phyloP scores from a whole-genome alignment of 2,113 vertebrate species.

The Condylura cristata region DNA sequence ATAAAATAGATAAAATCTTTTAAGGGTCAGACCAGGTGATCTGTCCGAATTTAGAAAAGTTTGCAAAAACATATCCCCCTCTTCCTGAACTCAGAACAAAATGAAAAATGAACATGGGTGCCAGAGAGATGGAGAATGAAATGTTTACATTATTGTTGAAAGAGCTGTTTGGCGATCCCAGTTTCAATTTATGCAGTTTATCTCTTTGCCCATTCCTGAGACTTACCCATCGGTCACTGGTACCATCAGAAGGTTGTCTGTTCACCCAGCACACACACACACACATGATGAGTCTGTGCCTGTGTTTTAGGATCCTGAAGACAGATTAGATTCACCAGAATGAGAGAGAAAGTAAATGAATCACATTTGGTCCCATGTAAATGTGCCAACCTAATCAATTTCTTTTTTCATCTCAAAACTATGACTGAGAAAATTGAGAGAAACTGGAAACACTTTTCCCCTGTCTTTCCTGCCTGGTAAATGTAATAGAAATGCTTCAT shows the following conservation, averaged over 20 bases:
- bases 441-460: not conserved
- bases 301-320: not conserved
- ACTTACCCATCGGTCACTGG: not conserved
- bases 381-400: not conserved
- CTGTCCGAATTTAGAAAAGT: not conserved
- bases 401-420: not conserved
- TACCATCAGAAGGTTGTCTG: not conserved
- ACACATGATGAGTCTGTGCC: not conserved
- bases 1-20: not conserved
- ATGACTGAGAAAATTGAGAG: not conserved
- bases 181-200: not conserved
- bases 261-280: no score
- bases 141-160: not conserved
- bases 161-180: not conserved
- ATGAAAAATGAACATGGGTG: not conserved
- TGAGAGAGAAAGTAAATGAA: not conserved
- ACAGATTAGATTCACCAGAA: not conserved
- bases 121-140: not conserved
- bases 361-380: not conserved
- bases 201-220: not conserved
- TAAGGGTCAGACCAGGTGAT: not conserved
- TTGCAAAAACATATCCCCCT: not conserved
- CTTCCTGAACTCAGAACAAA: not conserved
- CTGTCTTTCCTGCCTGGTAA: not conserved
- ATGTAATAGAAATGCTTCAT: not conserved